A percentile compares a stretch with the other conserved stretches of the same genome.
phyloP scores from a whole-genome alignment of 1,140 invertebrate genomes.

The Cylas formicarius region DNA sequence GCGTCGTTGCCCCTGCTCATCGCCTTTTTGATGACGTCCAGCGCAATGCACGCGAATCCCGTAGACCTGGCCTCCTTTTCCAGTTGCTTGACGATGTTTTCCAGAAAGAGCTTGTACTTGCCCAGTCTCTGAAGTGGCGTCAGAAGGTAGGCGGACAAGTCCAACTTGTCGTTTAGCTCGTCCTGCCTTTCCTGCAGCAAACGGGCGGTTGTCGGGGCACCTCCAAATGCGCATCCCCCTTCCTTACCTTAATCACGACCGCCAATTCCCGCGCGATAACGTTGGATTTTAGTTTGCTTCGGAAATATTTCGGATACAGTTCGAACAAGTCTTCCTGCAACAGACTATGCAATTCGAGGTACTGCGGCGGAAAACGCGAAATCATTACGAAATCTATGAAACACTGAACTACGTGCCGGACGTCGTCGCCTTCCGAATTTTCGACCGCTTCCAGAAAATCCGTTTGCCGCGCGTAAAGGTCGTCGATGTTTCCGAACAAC shows the following conservation, averaged over 20 bases:
- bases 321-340: slow-evolving; percentile 33
- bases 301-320: slow-evolving; percentile 32
- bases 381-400: slow-evolving; percentile 29
- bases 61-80: slow-evolving; percentile 18
- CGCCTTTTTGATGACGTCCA: slow-evolving; percentile 26
- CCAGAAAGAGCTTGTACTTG: slow-evolving; percentile 32
- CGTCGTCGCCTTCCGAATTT: slow-evolving; percentile 16
- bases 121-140: slow-evolving; percentile 35
- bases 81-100: slow-evolving; percentile 30
- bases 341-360: slow-evolving; percentile 6
- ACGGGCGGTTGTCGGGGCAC: not conserved
- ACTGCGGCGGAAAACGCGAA: not conserved
- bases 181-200: slow-evolving; percentile 26
- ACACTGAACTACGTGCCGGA: slow-evolving; percentile 20
- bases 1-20: slow-evolving; percentile 33
- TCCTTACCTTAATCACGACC: slow-evolving; percentile 27
- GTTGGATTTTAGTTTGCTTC: slow-evolving; percentile 32
- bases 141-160: slow-evolving; percentile 30
- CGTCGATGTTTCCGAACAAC: slow-evolving; percentile 31
- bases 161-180: slow-evolving; percentile 26
- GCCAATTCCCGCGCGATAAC: slow-evolving; percentile 22
- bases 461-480: slow-evolving; percentile 23
- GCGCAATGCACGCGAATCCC: slow-evolving; percentile 19
- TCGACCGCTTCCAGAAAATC: slow-evolving; percentile 21
- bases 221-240: no score